A percentile compares a stretch with the other conserved stretches of the same genome.
These are phyloP conservation scores for Eristalis pertinax DNA, from an alignment of 2,888 invertebrate species.

Conservation along the genomic window DNA sequence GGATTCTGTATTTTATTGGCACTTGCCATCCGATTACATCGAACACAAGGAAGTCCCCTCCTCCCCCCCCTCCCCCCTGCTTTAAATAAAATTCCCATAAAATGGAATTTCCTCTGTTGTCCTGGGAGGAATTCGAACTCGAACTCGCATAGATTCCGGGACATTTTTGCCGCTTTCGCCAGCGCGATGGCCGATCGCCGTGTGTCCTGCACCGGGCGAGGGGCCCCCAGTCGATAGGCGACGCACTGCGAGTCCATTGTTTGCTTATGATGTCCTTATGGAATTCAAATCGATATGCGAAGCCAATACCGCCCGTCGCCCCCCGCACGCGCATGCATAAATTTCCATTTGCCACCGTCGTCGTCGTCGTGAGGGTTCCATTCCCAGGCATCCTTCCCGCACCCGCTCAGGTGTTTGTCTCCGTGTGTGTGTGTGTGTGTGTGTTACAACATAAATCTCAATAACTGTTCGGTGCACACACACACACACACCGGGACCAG, in stretches of 20 bases:
- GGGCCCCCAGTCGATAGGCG: neutral
- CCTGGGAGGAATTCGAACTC: slow-evolving; percentile 48
- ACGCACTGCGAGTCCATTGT: slow-evolving; percentile 61
- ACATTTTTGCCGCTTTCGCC: slow-evolving; percentile 10
- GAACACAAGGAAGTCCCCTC: neutral
- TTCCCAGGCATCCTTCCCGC: neutral
- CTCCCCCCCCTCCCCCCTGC: neutral
- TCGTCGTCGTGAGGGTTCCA: slow-evolving; percentile 43
- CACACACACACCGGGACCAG: slow-evolving; percentile 21
- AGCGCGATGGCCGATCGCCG: neutral
- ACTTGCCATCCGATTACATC: slow-evolving; percentile 59
- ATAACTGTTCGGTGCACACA: slow-evolving; percentile 61
- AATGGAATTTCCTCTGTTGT: slow-evolving; percentile 61
- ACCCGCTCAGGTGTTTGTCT: neutral
- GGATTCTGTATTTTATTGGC: slow-evolving; percentile 66
- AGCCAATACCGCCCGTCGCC: slow-evolving; percentile 17
- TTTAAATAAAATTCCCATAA: slow-evolving; percentile 70
- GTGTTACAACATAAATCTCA: slow-evolving; percentile 61
- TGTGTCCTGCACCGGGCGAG: neutral
- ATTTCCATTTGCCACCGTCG: slow-evolving; percentile 63
- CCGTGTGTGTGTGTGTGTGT: slow-evolving; percentile 19
- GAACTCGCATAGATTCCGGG: slow-evolving; percentile 52
- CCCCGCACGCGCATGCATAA: slow-evolving; percentile 37
- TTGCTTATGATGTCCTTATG: slow-evolving; percentile 61
- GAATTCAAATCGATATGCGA: slow-evolving; percentile 64